Evolutionary conservation across 1,140 invertebrate genomes (phyloP).

Genomic region (Planococcus citri): DNA sequence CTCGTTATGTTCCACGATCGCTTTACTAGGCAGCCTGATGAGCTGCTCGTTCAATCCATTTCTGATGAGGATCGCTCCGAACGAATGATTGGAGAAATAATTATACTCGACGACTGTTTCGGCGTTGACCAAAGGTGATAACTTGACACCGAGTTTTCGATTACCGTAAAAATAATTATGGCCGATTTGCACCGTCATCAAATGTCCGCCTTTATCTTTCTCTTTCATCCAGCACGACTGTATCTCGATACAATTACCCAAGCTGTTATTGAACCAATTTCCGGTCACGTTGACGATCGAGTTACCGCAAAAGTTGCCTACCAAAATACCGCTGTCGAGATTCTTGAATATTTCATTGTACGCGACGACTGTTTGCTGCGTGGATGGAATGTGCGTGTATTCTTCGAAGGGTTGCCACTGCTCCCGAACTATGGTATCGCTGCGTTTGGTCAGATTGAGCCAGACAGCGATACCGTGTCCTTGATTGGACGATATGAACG

Average conservation of each 20-base stretch:
- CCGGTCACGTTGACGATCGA: constrained; percentile 68
- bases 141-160: constrained; percentile 56
- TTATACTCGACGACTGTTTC: constrained; percentile 72
- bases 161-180: constrained; percentile 70
- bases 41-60: constrained; percentile 65
- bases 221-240: constrained; percentile 32
- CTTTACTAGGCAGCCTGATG: constrained; percentile 50
- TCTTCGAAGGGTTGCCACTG: neutral
- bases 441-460: constrained; percentile 65
- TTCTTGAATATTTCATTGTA: constrained; percentile 78
- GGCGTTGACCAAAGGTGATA: constrained; percentile 75
- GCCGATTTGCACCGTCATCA: constrained; percentile 2
- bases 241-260: constrained; percentile 60
- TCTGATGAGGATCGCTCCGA: constrained; percentile 73
- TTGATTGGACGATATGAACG: constrained; percentile 62
- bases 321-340: constrained; percentile 63
- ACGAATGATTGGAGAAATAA: constrained; percentile 64
- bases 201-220: constrained; percentile 32
- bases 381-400: constrained; percentile 33
- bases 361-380: constrained; percentile 73
- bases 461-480: constrained; percentile 67
- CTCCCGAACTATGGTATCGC: constrained; percentile 24
- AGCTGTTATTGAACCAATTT: constrained; percentile 65
- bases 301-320: constrained; percentile 60
- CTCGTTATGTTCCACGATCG: constrained; percentile 75